Percentiles rank a stretch among this genome's conserved stretches.
These are phyloP conservation scores for Gorsachius goisagi DNA, from an alignment of 2,113 vertebrate genomes.

Conservation along the genomic window DNA sequence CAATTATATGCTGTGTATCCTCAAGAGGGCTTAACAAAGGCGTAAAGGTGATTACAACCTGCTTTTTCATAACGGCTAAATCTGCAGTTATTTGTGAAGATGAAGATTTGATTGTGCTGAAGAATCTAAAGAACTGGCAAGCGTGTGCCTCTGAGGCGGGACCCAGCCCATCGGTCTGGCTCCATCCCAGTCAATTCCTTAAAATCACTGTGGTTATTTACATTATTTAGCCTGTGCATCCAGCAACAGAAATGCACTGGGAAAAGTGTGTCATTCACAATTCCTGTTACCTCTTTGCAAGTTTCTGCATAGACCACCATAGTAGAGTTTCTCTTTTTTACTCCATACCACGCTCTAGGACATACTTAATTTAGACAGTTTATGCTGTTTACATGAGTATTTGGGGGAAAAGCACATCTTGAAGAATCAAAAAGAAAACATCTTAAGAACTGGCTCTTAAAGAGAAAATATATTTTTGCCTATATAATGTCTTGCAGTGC, in stretches of 20 bases:
- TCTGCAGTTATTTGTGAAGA: background rate
- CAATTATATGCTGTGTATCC: background rate
- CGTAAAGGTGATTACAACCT: background rate
- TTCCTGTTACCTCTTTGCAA: background rate
- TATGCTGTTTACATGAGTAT: background rate
- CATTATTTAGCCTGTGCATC: background rate
- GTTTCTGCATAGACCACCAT: background rate
- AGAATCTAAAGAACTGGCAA: background rate
- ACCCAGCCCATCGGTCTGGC: background rate
- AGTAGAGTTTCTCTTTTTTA: background rate
- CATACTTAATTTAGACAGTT: background rate
- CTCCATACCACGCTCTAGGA: background rate
- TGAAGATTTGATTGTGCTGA: background rate
- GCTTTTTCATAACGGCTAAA: background rate
- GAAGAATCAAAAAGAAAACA: background rate
- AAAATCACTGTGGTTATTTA: background rate
- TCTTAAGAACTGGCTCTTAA: background rate
- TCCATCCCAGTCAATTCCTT: background rate
- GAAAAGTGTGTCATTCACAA: background rate
- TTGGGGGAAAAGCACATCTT: background rate
- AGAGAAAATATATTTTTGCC: background rate
- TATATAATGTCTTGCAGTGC: background rate
- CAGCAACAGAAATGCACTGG: background rate
- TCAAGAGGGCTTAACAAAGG: background rate
- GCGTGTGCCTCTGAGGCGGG: background rate